These are phyloP conservation scores for Clytia hemisphaerica DNA, from an alignment of 30 jellyfish, hydroid and myxozoan genomes.

Conservation along the genomic window DNA sequence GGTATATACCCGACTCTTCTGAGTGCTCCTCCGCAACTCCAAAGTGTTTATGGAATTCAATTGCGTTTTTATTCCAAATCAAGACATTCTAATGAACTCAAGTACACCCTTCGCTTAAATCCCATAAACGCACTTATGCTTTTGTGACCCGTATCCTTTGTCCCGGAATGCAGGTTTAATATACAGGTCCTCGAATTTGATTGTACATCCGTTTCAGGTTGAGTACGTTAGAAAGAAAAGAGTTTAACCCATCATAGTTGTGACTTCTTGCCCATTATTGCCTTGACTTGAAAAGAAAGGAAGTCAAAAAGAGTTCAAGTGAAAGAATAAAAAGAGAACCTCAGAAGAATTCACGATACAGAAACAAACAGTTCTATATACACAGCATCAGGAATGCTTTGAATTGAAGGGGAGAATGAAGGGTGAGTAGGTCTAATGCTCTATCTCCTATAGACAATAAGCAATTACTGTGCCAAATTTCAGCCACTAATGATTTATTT, in stretches of 20 bases:
- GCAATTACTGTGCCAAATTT: no score
- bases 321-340: no score
- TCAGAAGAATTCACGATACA: no score
- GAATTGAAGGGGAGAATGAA: no score
- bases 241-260: slow-evolving; percentile 61
- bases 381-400: no score
- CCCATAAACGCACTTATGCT: slow-evolving; percentile 35
- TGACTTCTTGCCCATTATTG: no score
- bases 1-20: slow-evolving; percentile 32
- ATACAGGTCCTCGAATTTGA: slow-evolving; percentile 60
- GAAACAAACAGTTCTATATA: no score
- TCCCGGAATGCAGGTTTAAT: slow-evolving; percentile 60
- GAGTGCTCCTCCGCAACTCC: slow-evolving; percentile 62
- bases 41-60: slow-evolving; percentile 43
- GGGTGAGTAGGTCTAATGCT: no score
- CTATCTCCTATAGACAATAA: no score
- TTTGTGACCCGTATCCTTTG: slow-evolving; percentile 49
- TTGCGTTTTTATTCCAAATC: slow-evolving; percentile 61
- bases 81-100: slow-evolving; percentile 49
- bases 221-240: slow-evolving; percentile 60
- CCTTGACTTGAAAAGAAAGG: no score
- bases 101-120: slow-evolving; percentile 37
- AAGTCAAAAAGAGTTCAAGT: no score
- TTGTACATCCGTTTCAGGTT: slow-evolving; percentile 69
- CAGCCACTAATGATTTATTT: no score